Base-by-base conservation (phyloP, 1,140 invertebrate species). In the Sitophilus oryzae region DNA sequence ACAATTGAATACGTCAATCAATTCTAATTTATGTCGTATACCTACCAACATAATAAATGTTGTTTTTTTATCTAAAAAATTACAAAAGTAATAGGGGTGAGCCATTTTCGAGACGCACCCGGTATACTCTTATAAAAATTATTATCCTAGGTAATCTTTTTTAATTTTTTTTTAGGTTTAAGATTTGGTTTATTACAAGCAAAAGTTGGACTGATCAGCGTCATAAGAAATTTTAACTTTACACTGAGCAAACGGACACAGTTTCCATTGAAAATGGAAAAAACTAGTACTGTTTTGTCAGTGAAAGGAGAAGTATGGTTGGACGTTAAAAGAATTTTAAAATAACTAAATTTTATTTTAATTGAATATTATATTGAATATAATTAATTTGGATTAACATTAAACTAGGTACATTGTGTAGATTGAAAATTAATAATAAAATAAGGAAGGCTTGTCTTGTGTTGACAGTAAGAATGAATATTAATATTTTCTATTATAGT, bases 271-370 rank as follows among this genome's bases (percentile, higher is more conserved):
- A 38, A 45, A 19, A 62, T 67, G 4, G 62, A 68, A 8, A 72
- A 68, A 43, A 60, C 61, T 9, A 40, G 25, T 36, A 2, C 61
- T 43, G 60, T 72, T 74, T 76, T 69, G 58, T 69, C 50, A 71
- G 74, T 21, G 69, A 77, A 61, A 62, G 79, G 62, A 19, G 65
- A 63, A 15, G 45, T 73, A 18, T 64, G 64, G 47, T 46, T 74
- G 8, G 41, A 64, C 37, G 36, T 62, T 10, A 34, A n/a, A 14
- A 34, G 45, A 48, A 45, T 47, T n/a, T 37, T 37, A 14, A 14
- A 30, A 30, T 6, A 6, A 11, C 25, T 30, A 14, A 23, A 15
- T 16, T 38, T 11, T 49, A 16, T 10, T 38, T 19, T 15, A 2
- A 25, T 11, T 2, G 3, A 3, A 21, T 5, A 37, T 2, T 2